These are phyloP conservation scores for Sminthurides aquaticus DNA, from an alignment of 2,888 invertebrate genomes.

Conservation along the genomic window DNA sequence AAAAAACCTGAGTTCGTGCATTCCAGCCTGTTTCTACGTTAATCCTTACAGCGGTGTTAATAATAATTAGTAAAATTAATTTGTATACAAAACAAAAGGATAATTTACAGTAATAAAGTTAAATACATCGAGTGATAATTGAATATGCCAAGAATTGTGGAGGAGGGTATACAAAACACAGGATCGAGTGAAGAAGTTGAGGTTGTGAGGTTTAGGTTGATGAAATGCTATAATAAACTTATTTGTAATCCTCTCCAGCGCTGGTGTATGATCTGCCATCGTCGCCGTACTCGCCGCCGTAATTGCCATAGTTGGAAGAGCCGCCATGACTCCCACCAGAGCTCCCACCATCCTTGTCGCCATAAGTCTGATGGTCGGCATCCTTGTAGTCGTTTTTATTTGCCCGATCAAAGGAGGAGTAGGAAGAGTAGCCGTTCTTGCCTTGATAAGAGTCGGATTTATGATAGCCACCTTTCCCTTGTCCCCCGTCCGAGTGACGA, in stretches of 20 bases:
- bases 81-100: too few species aligned
- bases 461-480: conserved; percentile 19
- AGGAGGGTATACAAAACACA: too few species aligned
- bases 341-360: conserved; percentile 15
- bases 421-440: conserved; percentile 18
- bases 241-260: conserved; percentile 16
- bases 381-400: conserved; percentile 20
- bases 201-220: too few species aligned
- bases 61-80: too few species aligned
- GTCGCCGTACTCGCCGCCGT: conserved; percentile 18
- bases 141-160: too few species aligned
- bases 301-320: conserved; percentile 9
- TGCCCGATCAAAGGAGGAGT: conserved; percentile 21
- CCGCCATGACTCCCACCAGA: conserved; percentile 13
- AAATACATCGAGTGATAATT: too few species aligned
- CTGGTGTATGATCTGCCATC: conserved; percentile 18
- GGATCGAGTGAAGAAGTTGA: too few species aligned
- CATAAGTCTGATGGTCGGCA: conserved; percentile 21
- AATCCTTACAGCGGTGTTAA: too few species aligned
- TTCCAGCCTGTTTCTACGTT: too few species aligned
- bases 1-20: too few species aligned
- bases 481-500: conserved; percentile 23
- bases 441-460: conserved; percentile 23
- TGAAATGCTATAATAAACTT: too few species aligned
- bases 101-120: too few species aligned